A percentile compares a stretch with the other conserved stretches of the same genome.
Evolutionary conservation across 2,113 vertebrate genomes (phyloP).

Genomic region (Podarcis cretensis): DNA sequence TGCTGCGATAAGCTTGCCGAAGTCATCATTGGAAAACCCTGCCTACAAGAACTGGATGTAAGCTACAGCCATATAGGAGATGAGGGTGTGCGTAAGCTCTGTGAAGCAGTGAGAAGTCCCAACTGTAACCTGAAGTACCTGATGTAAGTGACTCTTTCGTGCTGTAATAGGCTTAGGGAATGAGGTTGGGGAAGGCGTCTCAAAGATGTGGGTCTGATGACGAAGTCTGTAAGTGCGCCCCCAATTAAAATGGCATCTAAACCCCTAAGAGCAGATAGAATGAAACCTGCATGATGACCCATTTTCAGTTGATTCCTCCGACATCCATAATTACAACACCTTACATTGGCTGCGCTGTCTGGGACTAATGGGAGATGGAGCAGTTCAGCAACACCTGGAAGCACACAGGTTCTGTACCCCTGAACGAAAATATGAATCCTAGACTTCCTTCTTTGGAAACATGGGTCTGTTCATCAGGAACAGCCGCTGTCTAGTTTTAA

Average conservation of each 20-base stretch:
- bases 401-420: too few relatives aligned
- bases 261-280: background rate
- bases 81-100: constrained; percentile 69
- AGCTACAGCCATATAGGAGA: constrained; percentile 72
- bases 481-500: background rate
- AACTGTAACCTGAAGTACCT: constrained; percentile 68
- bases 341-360: too few relatives aligned
- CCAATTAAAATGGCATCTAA: background rate
- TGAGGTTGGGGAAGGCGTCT: background rate
- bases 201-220: background rate
- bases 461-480: background rate
- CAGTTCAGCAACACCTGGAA: too few relatives aligned
- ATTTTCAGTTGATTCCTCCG: too few relatives aligned
- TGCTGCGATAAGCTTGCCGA: constrained; percentile 70
- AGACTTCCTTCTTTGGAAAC: background rate
- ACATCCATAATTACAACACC: background rate
- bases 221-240: background rate
- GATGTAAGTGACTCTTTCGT: constrained; percentile 62
- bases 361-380: too few relatives aligned
- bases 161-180: too few relatives aligned
- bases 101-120: constrained; percentile 70
- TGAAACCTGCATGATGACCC: too few relatives aligned
- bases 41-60: constrained; percentile 70
- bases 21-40: constrained; percentile 55
- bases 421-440: background rate